A percentile compares a stretch with the other conserved stretches of the same genome.
Evolutionary conservation across 2,113 vertebrate genomes (phyloP).

Genomic region (Calcarius ornatus): DNA sequence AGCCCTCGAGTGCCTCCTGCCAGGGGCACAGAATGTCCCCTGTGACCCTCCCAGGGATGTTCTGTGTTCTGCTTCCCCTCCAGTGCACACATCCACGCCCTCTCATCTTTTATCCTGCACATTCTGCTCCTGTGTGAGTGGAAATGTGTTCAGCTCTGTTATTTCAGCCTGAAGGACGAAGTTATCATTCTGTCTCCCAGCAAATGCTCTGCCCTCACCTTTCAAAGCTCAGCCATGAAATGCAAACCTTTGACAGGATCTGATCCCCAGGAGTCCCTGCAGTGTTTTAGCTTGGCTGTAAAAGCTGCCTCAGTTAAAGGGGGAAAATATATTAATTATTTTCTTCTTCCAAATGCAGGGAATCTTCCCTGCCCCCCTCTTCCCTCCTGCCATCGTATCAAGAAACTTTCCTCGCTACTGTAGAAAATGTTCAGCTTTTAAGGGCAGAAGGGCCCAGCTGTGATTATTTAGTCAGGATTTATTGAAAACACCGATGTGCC

Average conservation of each 20-base stretch:
- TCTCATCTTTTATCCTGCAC: not conserved
- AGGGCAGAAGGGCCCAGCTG: not conserved
- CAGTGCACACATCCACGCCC: not conserved
- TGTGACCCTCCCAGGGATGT: not conserved
- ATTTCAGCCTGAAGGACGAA: slow-evolving; percentile 30
- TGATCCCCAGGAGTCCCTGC: not conserved
- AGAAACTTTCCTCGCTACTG: not conserved
- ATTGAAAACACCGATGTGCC: not conserved
- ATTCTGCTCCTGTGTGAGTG: not conserved
- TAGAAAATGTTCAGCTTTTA: not conserved
- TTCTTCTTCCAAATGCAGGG: not conserved
- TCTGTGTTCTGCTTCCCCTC: not conserved
- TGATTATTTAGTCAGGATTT: not conserved
- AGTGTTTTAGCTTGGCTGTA: not conserved
- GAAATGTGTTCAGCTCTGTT: not conserved
- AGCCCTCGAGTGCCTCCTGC: not conserved
- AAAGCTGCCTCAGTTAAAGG: not conserved
- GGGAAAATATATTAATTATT: not conserved
- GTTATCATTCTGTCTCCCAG: not conserved
- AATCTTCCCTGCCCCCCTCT: not conserved
- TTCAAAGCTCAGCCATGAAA: slow-evolving; percentile 22
- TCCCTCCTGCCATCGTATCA: not conserved
- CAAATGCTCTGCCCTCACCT: slow-evolving; percentile 29
- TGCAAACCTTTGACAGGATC: slow-evolving; percentile 14
- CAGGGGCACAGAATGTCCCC: not conserved